Conservation (phyloP, 2,113 vertebrate species). For the Eptesicus fuscus region DNA sequence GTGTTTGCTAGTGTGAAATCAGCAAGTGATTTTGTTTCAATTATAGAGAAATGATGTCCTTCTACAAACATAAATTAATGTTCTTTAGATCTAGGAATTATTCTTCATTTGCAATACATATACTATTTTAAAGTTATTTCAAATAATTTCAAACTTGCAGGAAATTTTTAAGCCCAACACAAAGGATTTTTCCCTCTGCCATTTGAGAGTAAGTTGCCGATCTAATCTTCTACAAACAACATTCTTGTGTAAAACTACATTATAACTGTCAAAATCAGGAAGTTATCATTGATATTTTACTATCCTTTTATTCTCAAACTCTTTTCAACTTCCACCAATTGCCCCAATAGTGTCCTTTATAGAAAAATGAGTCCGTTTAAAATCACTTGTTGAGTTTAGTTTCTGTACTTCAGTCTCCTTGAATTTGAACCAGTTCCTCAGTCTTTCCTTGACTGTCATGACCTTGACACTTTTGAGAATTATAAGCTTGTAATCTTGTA, state of each 20-base stretch:
- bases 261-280: neutral
- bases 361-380: neutral
- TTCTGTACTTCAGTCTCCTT: neutral
- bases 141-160: neutral
- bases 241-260: neutral
- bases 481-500: neutral
- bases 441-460: no score
- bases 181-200: neutral
- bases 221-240: neutral
- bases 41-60: neutral
- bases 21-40: neutral
- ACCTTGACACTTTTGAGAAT: neutral
- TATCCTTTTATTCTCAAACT: neutral
- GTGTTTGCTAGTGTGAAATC: neutral
- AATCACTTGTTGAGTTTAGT: neutral
- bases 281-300: neutral
- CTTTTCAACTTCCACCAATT: neutral
- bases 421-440: no score
- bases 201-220: neutral
- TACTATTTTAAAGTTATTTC: neutral
- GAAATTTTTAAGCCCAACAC: neutral
- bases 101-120: neutral
- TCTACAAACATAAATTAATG: neutral
- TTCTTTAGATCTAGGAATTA: neutral
- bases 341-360: neutral